Conservation (phyloP, 2,113 vertebrate genomes). For the Neolamprologus sp. region DNA sequence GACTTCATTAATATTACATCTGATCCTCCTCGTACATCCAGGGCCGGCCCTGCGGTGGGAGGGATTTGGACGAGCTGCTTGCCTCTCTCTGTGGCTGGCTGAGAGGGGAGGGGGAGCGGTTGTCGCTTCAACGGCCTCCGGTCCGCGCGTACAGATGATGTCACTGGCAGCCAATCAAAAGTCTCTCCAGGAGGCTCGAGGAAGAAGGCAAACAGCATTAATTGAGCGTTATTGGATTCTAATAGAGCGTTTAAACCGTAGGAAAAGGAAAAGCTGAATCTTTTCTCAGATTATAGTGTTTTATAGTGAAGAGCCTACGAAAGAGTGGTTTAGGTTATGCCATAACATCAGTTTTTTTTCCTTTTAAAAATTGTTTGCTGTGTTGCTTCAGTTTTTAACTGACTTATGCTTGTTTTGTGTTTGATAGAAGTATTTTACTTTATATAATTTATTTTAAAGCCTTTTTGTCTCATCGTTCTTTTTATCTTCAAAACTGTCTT, state of each 20-base stretch:
- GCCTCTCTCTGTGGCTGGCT: background rate
- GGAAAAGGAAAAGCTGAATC: background rate
- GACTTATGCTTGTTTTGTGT: background rate
- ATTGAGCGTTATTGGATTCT: background rate
- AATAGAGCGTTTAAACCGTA: background rate
- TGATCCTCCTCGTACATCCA: background rate
- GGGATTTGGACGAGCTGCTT: slow-evolving; percentile 6
- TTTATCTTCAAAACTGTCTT: background rate
- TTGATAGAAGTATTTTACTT: background rate
- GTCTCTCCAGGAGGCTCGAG: slow-evolving; percentile 28
- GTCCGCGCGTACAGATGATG: slow-evolving; percentile 77
- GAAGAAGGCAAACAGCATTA: background rate
- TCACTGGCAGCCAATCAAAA: slow-evolving; percentile 87
- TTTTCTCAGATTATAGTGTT: background rate
- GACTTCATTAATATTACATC: slow-evolving; percentile 53
- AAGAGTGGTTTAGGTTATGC: background rate
- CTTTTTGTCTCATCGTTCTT: background rate
- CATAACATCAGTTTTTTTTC: background rate
- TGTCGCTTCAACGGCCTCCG: slow-evolving; percentile 36
- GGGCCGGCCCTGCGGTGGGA: slow-evolving; percentile 49
- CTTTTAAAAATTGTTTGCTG: background rate
- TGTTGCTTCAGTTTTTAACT: background rate
- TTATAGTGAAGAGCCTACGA: background rate
- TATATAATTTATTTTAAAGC: background rate
- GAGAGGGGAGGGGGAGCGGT: slow-evolving; percentile 4